Evolutionary conservation across 2,888 invertebrate genomes (phyloP), one percentile per base, ranked within the genome.

Genomic region (Chrysolina oricalcia): DNA sequence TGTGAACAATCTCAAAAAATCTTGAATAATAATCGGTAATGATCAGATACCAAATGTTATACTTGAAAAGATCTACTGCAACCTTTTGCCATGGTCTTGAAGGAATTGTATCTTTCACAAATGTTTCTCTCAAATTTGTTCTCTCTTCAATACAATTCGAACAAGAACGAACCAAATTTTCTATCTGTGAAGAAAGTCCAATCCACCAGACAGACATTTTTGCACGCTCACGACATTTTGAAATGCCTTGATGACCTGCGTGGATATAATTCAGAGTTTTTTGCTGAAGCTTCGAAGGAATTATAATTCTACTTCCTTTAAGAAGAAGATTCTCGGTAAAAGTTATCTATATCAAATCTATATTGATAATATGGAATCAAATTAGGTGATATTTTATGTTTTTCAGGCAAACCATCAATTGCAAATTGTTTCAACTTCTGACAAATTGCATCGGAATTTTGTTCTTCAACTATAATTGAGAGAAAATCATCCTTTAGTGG

Each of bases 21-120:
- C 76, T 8, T 11, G 78, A 81, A 70, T 70, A 81, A 70, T 80
- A 81, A 67, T 82, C 78, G 13, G 74, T 70, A 11, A 75, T 62
- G 21, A 75, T 72, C 17, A 77, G 21, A 59, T 70, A 77, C 77
- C 75, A 77, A 21, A 15, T 15, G 11, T 72, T 66, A 15, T 9
- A 21, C 46, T 73, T 73, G 41, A 68, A 73, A 10, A 73, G 48
- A 71, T 80, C 81, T 27, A 78, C 4, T 9, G 77, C 79, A 21
- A 80, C 41, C 64, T 77, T 82, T 50, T 82, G 78, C 76, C 79
- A 81, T 9, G 81, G 75, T 11, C 79, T 23, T 15, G 67, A 43
- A 11, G 81, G 78, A 68, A 80, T 50, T 64, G 1, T 5, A 43
- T 64, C 64, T 43, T 64, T 43, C 23, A 15, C 2, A 17, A 64